phyloP scores from a whole-genome alignment of 2,113 vertebrate genomes.

The Saccopteryx bilineata region DNA sequence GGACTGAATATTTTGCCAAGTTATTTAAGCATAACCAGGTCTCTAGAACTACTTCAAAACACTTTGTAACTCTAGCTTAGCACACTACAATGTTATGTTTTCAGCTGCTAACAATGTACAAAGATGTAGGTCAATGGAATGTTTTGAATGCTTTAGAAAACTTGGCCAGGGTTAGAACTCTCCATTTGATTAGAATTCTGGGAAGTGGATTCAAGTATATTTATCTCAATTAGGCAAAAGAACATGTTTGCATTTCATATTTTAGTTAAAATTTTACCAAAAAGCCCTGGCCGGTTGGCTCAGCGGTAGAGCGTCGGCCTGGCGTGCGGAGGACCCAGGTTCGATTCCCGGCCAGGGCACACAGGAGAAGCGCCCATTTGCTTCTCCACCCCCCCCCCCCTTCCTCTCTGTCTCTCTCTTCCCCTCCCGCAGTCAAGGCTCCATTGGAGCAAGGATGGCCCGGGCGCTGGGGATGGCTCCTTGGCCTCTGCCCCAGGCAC shows the following conservation, averaged over 20 bases:
- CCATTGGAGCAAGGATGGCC: too few relatives aligned
- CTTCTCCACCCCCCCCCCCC: too few relatives aligned
- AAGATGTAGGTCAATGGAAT: conserved; percentile 51
- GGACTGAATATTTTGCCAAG: background rate
- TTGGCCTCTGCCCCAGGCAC: too few relatives aligned
- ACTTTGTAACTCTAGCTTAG: background rate
- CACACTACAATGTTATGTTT: background rate
- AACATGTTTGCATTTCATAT: conserved; percentile 27
- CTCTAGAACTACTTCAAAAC: conserved; percentile 9
- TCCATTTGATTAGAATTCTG: conserved; percentile 57
- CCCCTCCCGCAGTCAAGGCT: too few relatives aligned
- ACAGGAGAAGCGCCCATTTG: too few relatives aligned
- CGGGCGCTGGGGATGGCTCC: too few relatives aligned
- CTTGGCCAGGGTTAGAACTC: conserved; percentile 26
- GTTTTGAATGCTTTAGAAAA: conserved; percentile 61
- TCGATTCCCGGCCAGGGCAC: too few relatives aligned
- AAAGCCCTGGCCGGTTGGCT: too few relatives aligned
- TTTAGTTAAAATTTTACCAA: conserved; percentile 56
- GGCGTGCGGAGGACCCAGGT: too few relatives aligned
- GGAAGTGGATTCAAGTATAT: conserved; percentile 29
- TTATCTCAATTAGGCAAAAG: conserved; percentile 19
- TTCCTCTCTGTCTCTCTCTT: too few relatives aligned
- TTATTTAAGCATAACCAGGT: background rate
- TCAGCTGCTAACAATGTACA: background rate
- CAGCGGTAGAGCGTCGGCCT: too few relatives aligned